Percentiles rank a stretch among this genome's conserved stretches.
Evolutionary conservation across 64 coral and sea anemone species (phyloP).

Genomic region (Pocillopora verrucosa): DNA sequence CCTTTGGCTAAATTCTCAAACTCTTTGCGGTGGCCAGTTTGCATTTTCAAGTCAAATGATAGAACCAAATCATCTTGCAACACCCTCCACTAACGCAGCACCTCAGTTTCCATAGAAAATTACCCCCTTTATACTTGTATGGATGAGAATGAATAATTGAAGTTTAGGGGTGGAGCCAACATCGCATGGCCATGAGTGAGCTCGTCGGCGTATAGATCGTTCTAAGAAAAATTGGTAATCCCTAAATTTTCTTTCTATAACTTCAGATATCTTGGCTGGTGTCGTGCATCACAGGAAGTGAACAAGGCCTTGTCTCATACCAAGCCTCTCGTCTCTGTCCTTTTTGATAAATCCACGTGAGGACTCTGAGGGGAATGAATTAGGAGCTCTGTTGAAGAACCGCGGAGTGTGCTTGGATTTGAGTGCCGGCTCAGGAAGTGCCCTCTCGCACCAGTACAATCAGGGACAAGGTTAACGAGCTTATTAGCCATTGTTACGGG

Average conservation of each 20-base stretch:
- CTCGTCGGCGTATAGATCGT: too few species aligned
- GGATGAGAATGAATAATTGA: too few species aligned
- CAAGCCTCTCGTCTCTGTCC: slow-evolving; percentile 57
- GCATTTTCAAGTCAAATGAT: not conserved
- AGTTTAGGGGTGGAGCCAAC: too few species aligned
- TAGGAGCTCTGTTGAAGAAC: slow-evolving; percentile 23
- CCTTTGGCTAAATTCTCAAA: not conserved
- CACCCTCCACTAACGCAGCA: too few species aligned
- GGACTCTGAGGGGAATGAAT: slow-evolving; percentile 30
- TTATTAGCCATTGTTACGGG: slow-evolving; percentile 68
- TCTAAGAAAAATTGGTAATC: too few species aligned
- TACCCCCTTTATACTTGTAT: too few species aligned
- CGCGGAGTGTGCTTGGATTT: slow-evolving; percentile 68
- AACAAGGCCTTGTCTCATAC: slow-evolving; percentile 41
- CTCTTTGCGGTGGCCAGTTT: not conserved
- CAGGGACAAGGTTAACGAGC: slow-evolving; percentile 63
- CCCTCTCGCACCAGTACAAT: slow-evolving; percentile 90
- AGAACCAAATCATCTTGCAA: too few species aligned
- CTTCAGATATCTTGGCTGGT: slow-evolving; percentile 61
- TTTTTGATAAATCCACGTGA: slow-evolving; percentile 66
- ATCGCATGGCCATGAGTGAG: too few species aligned
- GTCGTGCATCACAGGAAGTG: slow-evolving; percentile 49
- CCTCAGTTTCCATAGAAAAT: too few species aligned
- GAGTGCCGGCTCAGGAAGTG: slow-evolving; percentile 72
- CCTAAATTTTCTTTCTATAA: not conserved